Percentiles rank a stretch among this genome's conserved stretches.
These are phyloP conservation scores for Oenanthe melanoleuca DNA, from an alignment of 2,113 vertebrate species.

Conservation along the genomic window DNA sequence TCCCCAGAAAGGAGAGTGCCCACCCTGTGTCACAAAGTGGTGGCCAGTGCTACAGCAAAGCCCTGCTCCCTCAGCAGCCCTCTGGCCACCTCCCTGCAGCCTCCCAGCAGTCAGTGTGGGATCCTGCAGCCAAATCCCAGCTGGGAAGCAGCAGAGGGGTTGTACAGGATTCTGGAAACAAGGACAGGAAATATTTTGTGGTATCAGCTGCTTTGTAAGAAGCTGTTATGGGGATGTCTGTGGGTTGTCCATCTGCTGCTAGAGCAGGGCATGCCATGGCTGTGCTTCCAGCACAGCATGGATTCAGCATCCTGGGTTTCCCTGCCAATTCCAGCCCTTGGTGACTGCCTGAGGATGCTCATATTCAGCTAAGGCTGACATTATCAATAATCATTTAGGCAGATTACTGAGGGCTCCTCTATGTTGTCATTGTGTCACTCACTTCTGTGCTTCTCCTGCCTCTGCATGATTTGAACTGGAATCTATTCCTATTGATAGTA, in stretches of 20 bases:
- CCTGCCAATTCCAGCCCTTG: neutral
- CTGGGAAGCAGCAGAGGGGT: neutral
- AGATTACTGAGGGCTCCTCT: neutral
- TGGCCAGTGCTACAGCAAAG: neutral
- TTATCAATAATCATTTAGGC: neutral
- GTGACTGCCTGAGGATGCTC: neutral
- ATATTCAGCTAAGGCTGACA: neutral
- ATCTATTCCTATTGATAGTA: neutral
- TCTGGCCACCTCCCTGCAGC: accelerated
- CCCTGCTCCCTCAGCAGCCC: neutral
- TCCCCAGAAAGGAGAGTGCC: neutral
- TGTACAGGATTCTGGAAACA: neutral
- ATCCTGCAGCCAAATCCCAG: neutral
- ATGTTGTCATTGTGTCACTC: neutral
- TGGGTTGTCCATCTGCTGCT: neutral
- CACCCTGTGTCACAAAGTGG: neutral
- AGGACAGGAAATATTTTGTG: neutral
- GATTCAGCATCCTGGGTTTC: neutral
- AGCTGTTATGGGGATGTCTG: neutral
- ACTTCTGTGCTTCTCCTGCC: neutral
- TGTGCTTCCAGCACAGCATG: neutral
- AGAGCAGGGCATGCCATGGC: neutral
- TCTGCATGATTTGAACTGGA: neutral
- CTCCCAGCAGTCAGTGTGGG: neutral
- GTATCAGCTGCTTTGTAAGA: neutral